phyloP scores from a whole-genome alignment of 2,113 vertebrate species.

The Uria aalge region DNA sequence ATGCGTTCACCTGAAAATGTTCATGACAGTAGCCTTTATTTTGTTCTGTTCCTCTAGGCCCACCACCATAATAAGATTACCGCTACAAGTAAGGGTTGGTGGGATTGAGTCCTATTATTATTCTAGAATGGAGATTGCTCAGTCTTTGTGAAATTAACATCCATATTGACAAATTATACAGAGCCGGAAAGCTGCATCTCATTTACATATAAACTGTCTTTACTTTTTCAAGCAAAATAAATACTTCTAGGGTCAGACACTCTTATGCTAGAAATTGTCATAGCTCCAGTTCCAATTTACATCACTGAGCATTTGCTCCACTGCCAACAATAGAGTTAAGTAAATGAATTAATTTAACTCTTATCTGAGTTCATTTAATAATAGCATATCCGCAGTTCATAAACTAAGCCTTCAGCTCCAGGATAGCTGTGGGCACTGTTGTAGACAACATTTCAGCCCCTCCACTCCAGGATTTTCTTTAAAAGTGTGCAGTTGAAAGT shows the following conservation, averaged over 20 bases:
- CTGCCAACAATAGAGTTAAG: background rate
- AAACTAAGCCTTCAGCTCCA: background rate
- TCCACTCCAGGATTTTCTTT: background rate
- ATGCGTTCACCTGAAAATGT: background rate
- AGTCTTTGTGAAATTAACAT: conserved; percentile 41
- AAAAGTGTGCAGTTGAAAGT: background rate
- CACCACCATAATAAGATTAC: background rate
- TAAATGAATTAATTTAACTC: conserved; percentile 2
- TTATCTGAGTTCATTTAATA: conserved; percentile 2
- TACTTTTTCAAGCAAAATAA: conserved; percentile 25
- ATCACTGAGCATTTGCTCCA: background rate
- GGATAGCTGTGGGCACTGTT: background rate
- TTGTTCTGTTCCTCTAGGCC: background rate
- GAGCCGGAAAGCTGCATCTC: background rate
- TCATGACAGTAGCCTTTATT: background rate
- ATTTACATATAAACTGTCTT: conserved; percentile 47
- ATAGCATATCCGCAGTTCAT: background rate
- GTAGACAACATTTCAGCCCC: background rate
- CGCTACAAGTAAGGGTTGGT: background rate
- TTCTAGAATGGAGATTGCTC: background rate
- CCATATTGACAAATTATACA: conserved; percentile 23
- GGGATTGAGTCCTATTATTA: background rate
- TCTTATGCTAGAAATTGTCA: background rate
- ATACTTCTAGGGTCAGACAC: background rate
- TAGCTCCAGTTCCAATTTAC: background rate